Evolutionary conservation across 2,888 invertebrate species (phyloP).

Genomic region (Acleris literana): DNA sequence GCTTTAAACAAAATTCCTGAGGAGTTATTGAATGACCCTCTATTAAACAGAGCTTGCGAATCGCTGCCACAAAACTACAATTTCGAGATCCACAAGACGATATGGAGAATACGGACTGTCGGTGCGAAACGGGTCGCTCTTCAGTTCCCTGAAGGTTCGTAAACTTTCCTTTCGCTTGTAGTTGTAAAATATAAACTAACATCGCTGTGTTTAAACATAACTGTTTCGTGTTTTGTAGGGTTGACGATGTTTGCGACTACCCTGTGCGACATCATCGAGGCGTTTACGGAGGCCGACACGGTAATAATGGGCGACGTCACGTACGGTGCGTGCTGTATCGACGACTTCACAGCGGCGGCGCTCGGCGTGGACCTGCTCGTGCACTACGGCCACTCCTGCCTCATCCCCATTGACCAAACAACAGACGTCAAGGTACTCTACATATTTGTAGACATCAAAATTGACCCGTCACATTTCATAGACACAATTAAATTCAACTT

Average conservation of each 20-base stretch:
- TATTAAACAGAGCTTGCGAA: constrained; percentile 88
- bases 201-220: not conserved
- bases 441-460: constrained; percentile 99
- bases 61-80: constrained; percentile 96
- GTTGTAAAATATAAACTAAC: no score
- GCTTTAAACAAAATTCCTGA: constrained; percentile 91
- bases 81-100: constrained; percentile 98
- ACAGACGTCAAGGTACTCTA: constrained; percentile 95
- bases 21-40: constrained; percentile 89
- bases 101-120: constrained; percentile 96
- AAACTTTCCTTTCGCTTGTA: constrained; percentile 1
- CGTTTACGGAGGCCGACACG: constrained; percentile 94
- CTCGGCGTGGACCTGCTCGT: constrained; percentile 95
- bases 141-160: constrained; percentile 96
- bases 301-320: constrained; percentile 99
- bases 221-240: constrained; percentile 65
- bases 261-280: constrained; percentile 95
- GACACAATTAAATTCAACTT: constrained; percentile 93
- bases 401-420: constrained; percentile 94
- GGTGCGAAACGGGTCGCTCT: constrained; percentile 94
- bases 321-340: constrained; percentile 99
- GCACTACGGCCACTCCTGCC: constrained; percentile 99
- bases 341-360: constrained; percentile 96
- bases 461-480: constrained; percentile 96
- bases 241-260: constrained; percentile 96